Conservation (phyloP, 2,113 vertebrate genomes). For the Vireo altiloquus region DNA sequence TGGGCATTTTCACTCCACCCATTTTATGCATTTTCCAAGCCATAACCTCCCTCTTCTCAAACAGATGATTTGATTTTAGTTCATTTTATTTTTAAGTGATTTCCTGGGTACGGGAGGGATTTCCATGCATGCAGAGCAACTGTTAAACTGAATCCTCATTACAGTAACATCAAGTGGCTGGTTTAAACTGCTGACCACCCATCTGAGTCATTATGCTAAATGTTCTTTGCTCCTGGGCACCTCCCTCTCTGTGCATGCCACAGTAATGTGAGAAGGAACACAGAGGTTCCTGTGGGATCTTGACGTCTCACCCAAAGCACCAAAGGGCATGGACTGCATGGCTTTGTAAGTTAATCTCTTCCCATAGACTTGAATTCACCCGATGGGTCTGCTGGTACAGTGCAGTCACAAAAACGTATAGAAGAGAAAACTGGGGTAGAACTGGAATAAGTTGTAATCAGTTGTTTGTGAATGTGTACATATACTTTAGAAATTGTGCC, state of each 20-base stretch:
- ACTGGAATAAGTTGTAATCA: background rate
- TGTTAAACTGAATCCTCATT: slow-evolving; percentile 57
- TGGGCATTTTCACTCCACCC: slow-evolving; percentile 14
- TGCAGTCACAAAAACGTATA: background rate
- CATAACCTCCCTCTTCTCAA: slow-evolving; percentile 4
- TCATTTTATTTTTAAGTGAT: slow-evolving; percentile 32
- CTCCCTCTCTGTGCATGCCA: slow-evolving; percentile 33
- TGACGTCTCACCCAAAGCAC: slow-evolving; percentile 26
- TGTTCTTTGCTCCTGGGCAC: slow-evolving; percentile 58
- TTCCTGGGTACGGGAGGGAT: background rate
- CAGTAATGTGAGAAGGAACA: slow-evolving; percentile 21
- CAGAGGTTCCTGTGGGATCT: slow-evolving; percentile 15
- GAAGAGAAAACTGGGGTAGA: background rate
- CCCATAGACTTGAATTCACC: background rate
- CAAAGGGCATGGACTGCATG: background rate
- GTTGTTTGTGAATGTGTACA: background rate
- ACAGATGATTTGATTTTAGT: slow-evolving; percentile 9
- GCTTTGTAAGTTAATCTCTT: background rate
- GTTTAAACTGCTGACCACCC: slow-evolving; percentile 54
- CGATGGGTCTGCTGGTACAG: background rate
- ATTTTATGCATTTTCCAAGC: slow-evolving; percentile 22
- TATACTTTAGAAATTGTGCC: background rate
- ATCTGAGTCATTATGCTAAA: slow-evolving; percentile 54
- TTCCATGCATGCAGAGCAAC: background rate
- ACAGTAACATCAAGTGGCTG: slow-evolving; percentile 56